Evolutionary conservation across 1,140 invertebrate species (phyloP).

Genomic region (Bombus confusus): DNA sequence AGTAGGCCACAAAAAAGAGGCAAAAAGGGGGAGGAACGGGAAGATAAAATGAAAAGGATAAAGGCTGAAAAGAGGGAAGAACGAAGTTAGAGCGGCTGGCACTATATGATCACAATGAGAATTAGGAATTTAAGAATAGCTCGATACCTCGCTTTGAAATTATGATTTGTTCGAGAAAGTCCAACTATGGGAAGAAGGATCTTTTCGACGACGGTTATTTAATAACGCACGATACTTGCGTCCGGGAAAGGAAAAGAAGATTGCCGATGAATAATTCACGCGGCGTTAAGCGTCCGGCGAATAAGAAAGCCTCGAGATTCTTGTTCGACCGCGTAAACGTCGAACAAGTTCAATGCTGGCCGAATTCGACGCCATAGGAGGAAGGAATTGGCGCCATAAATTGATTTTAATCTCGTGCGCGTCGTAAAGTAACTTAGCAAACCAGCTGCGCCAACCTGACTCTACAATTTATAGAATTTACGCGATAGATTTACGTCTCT

Average conservation of each 20-base stretch:
- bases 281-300: not conserved
- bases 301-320: no score
- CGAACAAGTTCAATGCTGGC: not conserved
- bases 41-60: not conserved
- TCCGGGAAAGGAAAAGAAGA: not conserved
- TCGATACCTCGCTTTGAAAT: slow-evolving; percentile 20
- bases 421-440: slow-evolving; percentile 69
- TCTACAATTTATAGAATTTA: slow-evolving; percentile 67
- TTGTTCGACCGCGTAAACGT: not conserved
- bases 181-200: not conserved
- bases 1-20: not conserved
- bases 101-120: slow-evolving; percentile 1
- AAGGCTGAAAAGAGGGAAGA: not conserved
- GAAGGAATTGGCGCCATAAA: slow-evolving; percentile 68
- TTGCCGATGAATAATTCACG: slow-evolving; percentile 23
- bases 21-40: not conserved
- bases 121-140: slow-evolving; percentile 25
- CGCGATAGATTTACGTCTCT: slow-evolving; percentile 67
- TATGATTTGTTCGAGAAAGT: not conserved
- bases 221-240: slow-evolving; percentile 13
- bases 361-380: slow-evolving; percentile 34
- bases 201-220: not conserved
- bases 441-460: slow-evolving; percentile 63
- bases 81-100: not conserved
- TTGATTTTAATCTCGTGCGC: slow-evolving; percentile 70